Evolutionary conservation across 2,797 vertebrate species (phyloP).

Genomic region (Rhinophrynus dorsalis): DNA sequence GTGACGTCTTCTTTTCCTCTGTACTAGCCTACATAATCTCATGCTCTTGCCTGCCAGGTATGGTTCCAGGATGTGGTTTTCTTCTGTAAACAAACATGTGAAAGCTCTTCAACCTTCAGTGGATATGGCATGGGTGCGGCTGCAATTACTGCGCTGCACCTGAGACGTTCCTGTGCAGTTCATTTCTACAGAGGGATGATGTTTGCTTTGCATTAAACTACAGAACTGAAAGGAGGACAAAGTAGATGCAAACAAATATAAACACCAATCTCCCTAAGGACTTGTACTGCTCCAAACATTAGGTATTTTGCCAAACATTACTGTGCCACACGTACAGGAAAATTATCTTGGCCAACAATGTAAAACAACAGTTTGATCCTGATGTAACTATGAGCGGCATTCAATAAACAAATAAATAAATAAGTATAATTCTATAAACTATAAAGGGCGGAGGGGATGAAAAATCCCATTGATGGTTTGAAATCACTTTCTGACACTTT

Average conservation of each 20-base stretch:
- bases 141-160: slow-evolving; percentile 3
- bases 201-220: slow-evolving; percentile 17
- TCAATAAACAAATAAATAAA: too few species aligned
- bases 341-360: neutral
- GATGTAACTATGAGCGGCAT: too few species aligned
- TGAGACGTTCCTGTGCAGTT: slow-evolving; percentile 18
- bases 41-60: slow-evolving; percentile 46
- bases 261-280: neutral
- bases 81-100: slow-evolving; percentile 53
- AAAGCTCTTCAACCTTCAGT: slow-evolving; percentile 40
- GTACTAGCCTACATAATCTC: slow-evolving; percentile 18
- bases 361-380: too few species aligned
- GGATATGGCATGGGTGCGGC: slow-evolving; percentile 31
- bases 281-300: neutral
- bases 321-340: neutral
- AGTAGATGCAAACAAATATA: neutral
- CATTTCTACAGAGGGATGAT: slow-evolving; percentile 10
- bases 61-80: slow-evolving; percentile 54
- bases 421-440: too few species aligned
- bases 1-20: slow-evolving; percentile 36
- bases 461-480: too few species aligned
- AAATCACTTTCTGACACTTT: too few species aligned
- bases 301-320: neutral
- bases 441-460: too few species aligned
- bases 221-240: neutral